Percentiles rank a stretch among this genome's conserved stretches.
These are phyloP conservation scores for Drosophila prostipennis DNA, from an alignment of 2,888 invertebrate genomes.

Conservation along the genomic window DNA sequence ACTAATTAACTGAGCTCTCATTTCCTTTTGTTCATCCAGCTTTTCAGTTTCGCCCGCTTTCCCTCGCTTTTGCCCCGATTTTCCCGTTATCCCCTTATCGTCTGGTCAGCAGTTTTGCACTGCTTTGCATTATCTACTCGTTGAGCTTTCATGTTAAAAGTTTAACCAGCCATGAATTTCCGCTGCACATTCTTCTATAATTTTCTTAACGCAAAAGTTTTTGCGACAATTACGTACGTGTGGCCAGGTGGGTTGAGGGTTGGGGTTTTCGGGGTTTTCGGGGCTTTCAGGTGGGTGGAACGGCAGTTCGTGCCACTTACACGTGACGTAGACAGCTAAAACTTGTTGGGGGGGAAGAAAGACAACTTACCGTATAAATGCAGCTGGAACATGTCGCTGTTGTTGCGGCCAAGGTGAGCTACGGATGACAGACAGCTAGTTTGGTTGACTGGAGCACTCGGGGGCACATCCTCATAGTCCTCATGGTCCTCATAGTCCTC, in stretches of 20 bases:
- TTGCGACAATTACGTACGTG: conserved; percentile 76
- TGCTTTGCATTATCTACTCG: conserved; percentile 34
- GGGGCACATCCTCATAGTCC: conserved; percentile 22
- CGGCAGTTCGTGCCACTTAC: conserved; percentile 54
- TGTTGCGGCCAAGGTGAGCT: conserved; percentile 65
- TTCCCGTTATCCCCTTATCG: no score
- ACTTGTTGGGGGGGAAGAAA: conserved; percentile 4
- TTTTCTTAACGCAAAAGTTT: conserved; percentile 74
- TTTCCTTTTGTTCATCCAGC: background rate
- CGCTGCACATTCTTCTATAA: conserved; percentile 65
- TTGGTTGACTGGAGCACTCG: background rate
- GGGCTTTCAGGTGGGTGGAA: background rate
- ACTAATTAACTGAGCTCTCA: conserved; percentile 9
- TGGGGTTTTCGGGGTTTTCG: background rate
- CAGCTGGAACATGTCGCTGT: conserved; percentile 63
- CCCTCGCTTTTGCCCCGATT: no score
- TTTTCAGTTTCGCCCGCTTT: no score
- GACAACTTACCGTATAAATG: conserved; percentile 68
- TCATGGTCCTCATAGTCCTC: conserved; percentile 31
- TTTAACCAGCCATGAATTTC: conserved; percentile 57
- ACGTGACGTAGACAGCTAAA: conserved; percentile 20
- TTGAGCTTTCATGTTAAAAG: conserved; percentile 43
- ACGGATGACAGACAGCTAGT: conserved; percentile 67
- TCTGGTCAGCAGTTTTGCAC: conserved; percentile 27
- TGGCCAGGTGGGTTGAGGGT: conserved; percentile 27